These are phyloP conservation scores for Piprites chloris DNA, from an alignment of 2,113 vertebrate species.

Conservation along the genomic window DNA sequence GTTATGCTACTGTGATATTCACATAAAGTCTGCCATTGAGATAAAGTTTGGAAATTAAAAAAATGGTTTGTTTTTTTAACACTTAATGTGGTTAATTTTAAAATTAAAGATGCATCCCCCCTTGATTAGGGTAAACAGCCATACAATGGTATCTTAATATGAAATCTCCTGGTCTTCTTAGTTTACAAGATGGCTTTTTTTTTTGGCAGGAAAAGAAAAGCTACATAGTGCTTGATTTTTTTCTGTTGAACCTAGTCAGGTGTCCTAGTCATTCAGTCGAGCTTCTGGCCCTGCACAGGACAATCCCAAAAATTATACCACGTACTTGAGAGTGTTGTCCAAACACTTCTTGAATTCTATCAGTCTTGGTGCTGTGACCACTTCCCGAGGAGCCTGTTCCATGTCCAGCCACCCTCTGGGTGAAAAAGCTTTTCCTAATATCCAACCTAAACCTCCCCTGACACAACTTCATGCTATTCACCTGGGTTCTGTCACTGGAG, in stretches of 20 bases:
- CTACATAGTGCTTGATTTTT: neutral
- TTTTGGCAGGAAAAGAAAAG: neutral
- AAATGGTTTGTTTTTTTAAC: neutral
- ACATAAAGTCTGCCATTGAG: neutral
- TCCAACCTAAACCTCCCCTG: neutral
- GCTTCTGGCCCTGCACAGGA: neutral
- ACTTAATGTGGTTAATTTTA: neutral
- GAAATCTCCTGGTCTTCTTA: neutral
- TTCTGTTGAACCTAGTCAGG: neutral
- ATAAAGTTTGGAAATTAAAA: neutral
- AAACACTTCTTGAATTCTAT: neutral
- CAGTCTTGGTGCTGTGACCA: neutral
- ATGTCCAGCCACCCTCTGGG: rapidly evolving
- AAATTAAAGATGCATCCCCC: neutral
- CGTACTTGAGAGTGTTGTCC: neutral
- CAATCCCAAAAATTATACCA: neutral
- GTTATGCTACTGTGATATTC: neutral
- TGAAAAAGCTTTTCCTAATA: neutral
- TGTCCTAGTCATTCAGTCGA: neutral
- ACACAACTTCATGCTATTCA: neutral
- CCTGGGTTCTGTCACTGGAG: too few relatives aligned
- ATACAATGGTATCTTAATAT: neutral
- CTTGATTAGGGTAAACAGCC: rapidly evolving
- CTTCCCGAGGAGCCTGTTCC: neutral
- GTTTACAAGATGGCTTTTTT: neutral